A percentile compares a stretch with the other conserved stretches of the same genome.
phyloP scores from a whole-genome alignment of 1,140 invertebrate genomes.

The Lamellibrachia luymesi region DNA sequence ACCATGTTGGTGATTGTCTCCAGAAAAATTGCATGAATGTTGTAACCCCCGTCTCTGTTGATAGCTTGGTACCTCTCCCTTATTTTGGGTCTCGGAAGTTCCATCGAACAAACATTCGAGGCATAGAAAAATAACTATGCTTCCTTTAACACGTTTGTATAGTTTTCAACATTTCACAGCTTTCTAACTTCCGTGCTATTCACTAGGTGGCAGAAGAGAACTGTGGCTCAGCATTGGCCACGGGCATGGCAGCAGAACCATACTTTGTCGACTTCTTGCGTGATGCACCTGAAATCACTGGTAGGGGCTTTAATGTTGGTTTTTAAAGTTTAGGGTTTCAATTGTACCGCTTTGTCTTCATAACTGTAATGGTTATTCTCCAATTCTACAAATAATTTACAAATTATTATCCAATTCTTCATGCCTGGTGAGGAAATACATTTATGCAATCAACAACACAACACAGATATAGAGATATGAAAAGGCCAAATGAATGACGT shows the following conservation, averaged over 20 bases:
- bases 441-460: too few relatives aligned
- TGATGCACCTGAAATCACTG: constrained; percentile 94
- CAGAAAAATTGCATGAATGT: too few relatives aligned
- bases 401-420: not conserved
- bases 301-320: constrained; percentile 32
- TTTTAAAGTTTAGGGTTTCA: not conserved
- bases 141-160: not conserved
- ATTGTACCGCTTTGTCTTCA: not conserved
- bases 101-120: too few relatives aligned
- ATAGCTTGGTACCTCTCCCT: too few relatives aligned
- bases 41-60: too few relatives aligned
- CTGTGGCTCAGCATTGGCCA: constrained; percentile 46
- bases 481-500: too few relatives aligned
- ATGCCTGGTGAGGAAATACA: not conserved
- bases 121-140: too few relatives aligned
- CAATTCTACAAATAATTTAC: not conserved
- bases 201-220: constrained; percentile 54
- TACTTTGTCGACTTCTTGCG: constrained; percentile 64
- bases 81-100: too few relatives aligned
- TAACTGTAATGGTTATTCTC: not conserved
- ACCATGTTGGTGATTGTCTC: too few relatives aligned
- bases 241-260: constrained; percentile 49
- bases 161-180: not conserved
- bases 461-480: too few relatives aligned
- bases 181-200: not conserved